phyloP scores from a whole-genome alignment of 2,888 invertebrate species.

The Drosophila leonis region DNA sequence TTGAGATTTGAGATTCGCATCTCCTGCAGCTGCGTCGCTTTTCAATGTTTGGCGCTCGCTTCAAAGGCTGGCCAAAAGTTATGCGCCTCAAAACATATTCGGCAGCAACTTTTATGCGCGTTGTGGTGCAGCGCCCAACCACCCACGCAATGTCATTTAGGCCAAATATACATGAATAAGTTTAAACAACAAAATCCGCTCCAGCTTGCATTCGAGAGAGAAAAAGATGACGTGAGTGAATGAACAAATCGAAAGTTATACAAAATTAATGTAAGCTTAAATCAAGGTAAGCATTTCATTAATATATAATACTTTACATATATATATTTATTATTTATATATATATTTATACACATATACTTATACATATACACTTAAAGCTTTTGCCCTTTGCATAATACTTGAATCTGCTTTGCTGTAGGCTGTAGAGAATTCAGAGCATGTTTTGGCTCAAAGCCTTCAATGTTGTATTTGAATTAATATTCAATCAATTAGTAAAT shows the following conservation, averaged over 20 bases:
- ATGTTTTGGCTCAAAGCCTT: background rate
- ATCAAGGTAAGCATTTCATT: slow-evolving; percentile 33
- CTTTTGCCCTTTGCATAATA: background rate
- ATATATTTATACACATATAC: background rate
- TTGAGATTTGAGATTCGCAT: slow-evolving; percentile 29
- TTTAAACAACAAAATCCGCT: slow-evolving; percentile 15
- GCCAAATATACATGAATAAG: slow-evolving; percentile 33
- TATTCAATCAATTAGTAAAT: background rate
- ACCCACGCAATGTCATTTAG: slow-evolving; percentile 11
- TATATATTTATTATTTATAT: background rate
- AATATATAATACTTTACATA: background rate
- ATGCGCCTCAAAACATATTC: slow-evolving; percentile 48
- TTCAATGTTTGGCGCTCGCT: slow-evolving; percentile 39
- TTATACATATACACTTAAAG: background rate
- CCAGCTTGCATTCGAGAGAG: background rate
- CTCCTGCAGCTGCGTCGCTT: slow-evolving; percentile 48
- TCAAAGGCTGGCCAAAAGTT: slow-evolving; percentile 58
- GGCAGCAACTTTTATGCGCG: slow-evolving; percentile 34
- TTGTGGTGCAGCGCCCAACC: slow-evolving; percentile 3
- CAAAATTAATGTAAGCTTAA: slow-evolving; percentile 51
- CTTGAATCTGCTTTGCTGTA: background rate
- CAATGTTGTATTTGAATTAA: background rate
- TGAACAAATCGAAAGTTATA: slow-evolving; percentile 48
- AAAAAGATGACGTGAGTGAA: background rate
- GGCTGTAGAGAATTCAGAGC: background rate